Base-by-base conservation (phyloP, 2,797 vertebrate genomes). In the Tangara arthus region DNA sequence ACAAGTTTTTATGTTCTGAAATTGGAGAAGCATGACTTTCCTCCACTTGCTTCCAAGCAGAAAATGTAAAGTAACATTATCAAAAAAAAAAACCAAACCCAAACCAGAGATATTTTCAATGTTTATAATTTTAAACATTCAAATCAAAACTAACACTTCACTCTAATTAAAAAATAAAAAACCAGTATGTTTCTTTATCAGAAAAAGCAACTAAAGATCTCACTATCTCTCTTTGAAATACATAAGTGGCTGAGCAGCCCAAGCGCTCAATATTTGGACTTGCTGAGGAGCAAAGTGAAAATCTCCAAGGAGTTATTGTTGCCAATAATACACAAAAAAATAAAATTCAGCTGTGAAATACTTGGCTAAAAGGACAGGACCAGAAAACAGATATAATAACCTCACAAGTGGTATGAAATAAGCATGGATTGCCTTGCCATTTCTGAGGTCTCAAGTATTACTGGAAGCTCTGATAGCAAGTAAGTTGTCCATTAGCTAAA, bases 401-500 rank as follows among this genome's bases (percentile, higher is more conserved):
- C 55, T 72, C 69, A 65, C 35, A 63, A 81, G 32, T 49, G 42
- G 57, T 78, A 34, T 27, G 66, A 86, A 94, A 91, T 52, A 82
- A 90, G 73, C 39, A n/a, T 8, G 16, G 53, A 78, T 52, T 86
- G 61, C 32, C 32, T 88, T 55, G 73, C 57, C 32, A 14, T 84
- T 83, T 52, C 75, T 91, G 85, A 76, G 65, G 87, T 65, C 77
- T 91, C 12, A 1, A 59, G n/a, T 39, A 20, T 28, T 79, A 88
- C 81, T 59, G 47, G 66, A 59, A 89, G 35, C 71, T 46, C 35
- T 82, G 60, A 59, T 35, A 77, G 26, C 27, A 44, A 84, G 56
- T 52, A 41, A 79, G 56, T 44, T 95, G 69, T 44, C 85, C 90
- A 93, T 93, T 84, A 90, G 53, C 71, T 87, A 68, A 82, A 95